Evolutionary conservation across 1,140 invertebrate species (phyloP).

Genomic region (Neodiprion virginianus): DNA sequence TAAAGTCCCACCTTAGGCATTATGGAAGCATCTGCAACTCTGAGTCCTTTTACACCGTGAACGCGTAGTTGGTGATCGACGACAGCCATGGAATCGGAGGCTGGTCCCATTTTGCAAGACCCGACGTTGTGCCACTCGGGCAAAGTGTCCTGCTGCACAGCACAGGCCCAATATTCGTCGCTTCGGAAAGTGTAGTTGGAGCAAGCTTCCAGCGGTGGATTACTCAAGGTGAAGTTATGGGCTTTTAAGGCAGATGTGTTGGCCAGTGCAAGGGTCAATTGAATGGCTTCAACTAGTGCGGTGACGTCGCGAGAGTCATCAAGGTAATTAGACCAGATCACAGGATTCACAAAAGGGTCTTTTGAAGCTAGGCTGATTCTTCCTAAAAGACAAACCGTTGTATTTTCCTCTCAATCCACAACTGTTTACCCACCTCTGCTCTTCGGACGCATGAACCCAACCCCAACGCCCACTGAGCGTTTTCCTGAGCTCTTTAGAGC

Average conservation of each 20-base stretch:
- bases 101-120: slow-evolving; percentile 81
- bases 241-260: slow-evolving; percentile 57
- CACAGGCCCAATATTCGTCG: slow-evolving; percentile 81
- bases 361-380: slow-evolving; percentile 55
- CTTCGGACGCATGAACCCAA: slow-evolving; percentile 61
- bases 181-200: slow-evolving; percentile 70
- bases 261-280: slow-evolving; percentile 53
- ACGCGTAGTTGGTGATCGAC: slow-evolving; percentile 72
- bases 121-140: slow-evolving; percentile 88
- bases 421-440: slow-evolving; percentile 56
- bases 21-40: slow-evolving; percentile 67
- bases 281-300: slow-evolving; percentile 60
- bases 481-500: slow-evolving; percentile 66
- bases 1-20: slow-evolving; percentile 58
- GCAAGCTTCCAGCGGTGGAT: slow-evolving; percentile 58
- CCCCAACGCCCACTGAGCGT: slow-evolving; percentile 59
- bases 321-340: slow-evolving; percentile 68
- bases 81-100: slow-evolving; percentile 71
- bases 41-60: slow-evolving; percentile 56
- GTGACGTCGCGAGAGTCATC: slow-evolving; percentile 54
- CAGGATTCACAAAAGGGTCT: slow-evolving; percentile 66
- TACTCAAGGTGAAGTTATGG: slow-evolving; percentile 58
- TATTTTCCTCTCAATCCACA: no score
- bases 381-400: slow-evolving; percentile 38
- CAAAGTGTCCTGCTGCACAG: slow-evolving; percentile 74